A percentile compares a stretch with the other conserved stretches of the same genome.
Evolutionary conservation across 1,140 invertebrate species (phyloP).

Genomic region (Plectrocnemia conspersa): DNA sequence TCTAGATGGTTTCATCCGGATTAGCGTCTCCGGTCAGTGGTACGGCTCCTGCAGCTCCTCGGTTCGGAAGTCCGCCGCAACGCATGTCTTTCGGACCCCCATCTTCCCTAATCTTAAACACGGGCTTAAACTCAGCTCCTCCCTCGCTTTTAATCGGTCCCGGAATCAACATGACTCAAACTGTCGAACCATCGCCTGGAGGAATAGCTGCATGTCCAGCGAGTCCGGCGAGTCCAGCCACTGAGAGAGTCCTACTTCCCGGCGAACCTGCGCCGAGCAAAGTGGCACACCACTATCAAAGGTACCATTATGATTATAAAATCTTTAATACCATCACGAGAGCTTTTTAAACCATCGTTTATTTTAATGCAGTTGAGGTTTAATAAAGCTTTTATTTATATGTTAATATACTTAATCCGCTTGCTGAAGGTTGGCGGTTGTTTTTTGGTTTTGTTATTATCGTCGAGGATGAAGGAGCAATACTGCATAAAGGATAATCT

Average conservation of each 20-base stretch:
- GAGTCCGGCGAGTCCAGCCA: conserved; percentile 56
- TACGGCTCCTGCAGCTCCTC: conserved; percentile 12
- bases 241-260: conserved; percentile 36
- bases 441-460: no score
- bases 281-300: conserved; percentile 32
- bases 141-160: conserved; percentile 38
- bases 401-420: no score
- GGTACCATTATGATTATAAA: conserved; percentile 24
- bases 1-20: conserved; percentile 32
- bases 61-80: conserved; percentile 30
- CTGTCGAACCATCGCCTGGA: conserved; percentile 43
- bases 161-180: conserved; percentile 49
- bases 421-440: no score
- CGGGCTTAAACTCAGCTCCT: conserved; percentile 29
- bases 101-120: conserved; percentile 37
- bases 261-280: conserved; percentile 24
- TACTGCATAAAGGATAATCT: no score
- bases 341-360: no score
- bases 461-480: no score
- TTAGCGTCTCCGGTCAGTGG: conserved; percentile 30
- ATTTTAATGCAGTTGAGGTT: no score
- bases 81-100: conserved; percentile 34
- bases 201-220: conserved; percentile 42
- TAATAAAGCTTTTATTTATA: no score
- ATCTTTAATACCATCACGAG: no score